Conservation (phyloP, 1,140 invertebrate species). For the Orchesella cincta region DNA sequence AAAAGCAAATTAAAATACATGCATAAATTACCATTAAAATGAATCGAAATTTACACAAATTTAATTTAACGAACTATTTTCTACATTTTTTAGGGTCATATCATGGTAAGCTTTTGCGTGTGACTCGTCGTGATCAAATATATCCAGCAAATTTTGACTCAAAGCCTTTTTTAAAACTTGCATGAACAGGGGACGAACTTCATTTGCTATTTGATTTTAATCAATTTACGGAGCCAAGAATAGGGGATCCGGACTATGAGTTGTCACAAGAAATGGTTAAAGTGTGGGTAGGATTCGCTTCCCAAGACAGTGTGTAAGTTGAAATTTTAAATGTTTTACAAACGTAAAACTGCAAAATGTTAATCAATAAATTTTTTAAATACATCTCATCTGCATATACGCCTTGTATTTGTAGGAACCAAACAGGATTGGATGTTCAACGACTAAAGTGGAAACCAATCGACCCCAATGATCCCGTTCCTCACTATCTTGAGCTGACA, state of each 20-base stretch:
- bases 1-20: background rate
- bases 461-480: background rate
- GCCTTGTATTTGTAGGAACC: background rate
- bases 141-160: too few species aligned
- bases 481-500: slow-evolving; percentile 3
- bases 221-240: slow-evolving; percentile 6
- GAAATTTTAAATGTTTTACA: background rate
- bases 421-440: background rate
- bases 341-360: too few species aligned
- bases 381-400: too few species aligned
- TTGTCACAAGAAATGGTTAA: slow-evolving; percentile 18
- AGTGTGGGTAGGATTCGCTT: slow-evolving; percentile 2
- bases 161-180: too few species aligned
- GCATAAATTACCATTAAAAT: background rate
- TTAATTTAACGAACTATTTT: background rate
- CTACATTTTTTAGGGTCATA: background rate
- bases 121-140: too few species aligned
- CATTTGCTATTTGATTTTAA: slow-evolving; percentile 22
- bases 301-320: slow-evolving; percentile 17
- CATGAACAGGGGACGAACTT: slow-evolving; percentile 2
- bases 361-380: background rate
- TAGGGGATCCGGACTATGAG: background rate
- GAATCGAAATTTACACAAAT: background rate
- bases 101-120: slow-evolving; percentile 3
- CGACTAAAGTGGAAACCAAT: slow-evolving; percentile 15